A percentile compares a stretch with the other conserved stretches of the same genome.
These are phyloP conservation scores for Vireo griseus DNA, from an alignment of 2,797 vertebrate genomes.

Conservation along the genomic window DNA sequence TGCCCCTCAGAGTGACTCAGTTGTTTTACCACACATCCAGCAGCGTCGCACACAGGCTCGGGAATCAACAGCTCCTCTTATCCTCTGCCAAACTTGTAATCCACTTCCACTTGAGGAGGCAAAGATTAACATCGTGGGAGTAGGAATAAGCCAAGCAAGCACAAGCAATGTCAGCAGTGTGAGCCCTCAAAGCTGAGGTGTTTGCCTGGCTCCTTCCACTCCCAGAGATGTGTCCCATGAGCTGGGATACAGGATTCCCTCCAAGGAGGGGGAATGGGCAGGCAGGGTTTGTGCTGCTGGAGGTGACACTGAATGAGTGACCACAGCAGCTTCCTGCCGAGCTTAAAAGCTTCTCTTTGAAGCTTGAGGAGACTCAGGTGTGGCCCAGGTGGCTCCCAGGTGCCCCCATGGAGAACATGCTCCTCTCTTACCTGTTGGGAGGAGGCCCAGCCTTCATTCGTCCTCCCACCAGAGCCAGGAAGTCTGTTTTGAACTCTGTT, in stretches of 20 bases:
- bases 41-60: neutral
- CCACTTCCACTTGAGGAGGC: neutral
- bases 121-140: constrained; percentile 31
- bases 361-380: neutral
- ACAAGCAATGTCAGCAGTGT: neutral
- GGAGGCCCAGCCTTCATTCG: constrained; percentile 69
- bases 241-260: neutral
- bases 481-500: constrained; percentile 70
- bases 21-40: neutral
- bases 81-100: constrained; percentile 12
- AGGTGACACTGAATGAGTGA: neutral
- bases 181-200: neutral
- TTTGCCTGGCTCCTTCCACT: neutral
- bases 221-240: neutral
- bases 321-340: neutral
- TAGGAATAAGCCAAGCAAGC: constrained; percentile 8
- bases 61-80: constrained; percentile 32
- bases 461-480: constrained; percentile 59
- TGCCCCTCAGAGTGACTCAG: constrained; percentile 1
- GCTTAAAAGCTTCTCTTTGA: neutral
- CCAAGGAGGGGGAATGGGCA: neutral
- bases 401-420: neutral
- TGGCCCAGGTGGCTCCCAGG: neutral
- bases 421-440: constrained; percentile 66
- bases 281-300: neutral